Evolutionary conservation across 2,113 vertebrate genomes (phyloP).

Genomic region (Cyanoderma ruficeps): DNA sequence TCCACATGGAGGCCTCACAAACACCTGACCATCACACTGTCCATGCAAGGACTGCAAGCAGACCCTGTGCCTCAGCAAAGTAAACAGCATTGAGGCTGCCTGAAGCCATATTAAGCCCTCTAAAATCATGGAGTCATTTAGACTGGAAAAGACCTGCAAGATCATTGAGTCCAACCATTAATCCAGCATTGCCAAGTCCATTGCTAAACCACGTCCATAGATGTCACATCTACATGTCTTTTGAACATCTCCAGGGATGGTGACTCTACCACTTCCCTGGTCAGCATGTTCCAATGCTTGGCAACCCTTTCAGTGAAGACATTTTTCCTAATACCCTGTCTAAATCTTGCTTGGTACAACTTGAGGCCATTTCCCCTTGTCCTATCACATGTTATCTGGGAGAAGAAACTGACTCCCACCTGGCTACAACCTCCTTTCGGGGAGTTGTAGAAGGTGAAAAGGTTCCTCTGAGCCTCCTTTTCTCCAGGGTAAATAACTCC

Average conservation of each 20-base stretch:
- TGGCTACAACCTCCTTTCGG: not conserved
- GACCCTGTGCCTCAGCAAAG: not conserved
- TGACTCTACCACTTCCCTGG: not conserved
- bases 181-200: not conserved
- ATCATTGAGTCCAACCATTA: not conserved
- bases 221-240: not conserved
- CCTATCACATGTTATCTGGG: not conserved
- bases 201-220: rapidly evolving
- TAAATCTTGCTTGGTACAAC: not conserved
- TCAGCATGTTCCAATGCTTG: not conserved
- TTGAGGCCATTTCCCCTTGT: not conserved
- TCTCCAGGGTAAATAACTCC: not conserved
- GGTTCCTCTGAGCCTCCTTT: not conserved
- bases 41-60: not conserved
- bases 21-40: not conserved
- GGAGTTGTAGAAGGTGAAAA: not conserved
- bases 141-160: not conserved
- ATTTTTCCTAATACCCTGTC: not conserved
- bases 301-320: not conserved
- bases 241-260: not conserved
- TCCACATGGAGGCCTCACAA: not conserved
- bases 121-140: not conserved
- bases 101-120: not conserved
- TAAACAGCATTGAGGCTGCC: not conserved
- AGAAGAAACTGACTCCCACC: not conserved